A percentile compares a stretch with the other conserved stretches of the same genome.
These are phyloP conservation scores for Biston betularia DNA, from an alignment of 2,888 invertebrate genomes.

Conservation along the genomic window DNA sequence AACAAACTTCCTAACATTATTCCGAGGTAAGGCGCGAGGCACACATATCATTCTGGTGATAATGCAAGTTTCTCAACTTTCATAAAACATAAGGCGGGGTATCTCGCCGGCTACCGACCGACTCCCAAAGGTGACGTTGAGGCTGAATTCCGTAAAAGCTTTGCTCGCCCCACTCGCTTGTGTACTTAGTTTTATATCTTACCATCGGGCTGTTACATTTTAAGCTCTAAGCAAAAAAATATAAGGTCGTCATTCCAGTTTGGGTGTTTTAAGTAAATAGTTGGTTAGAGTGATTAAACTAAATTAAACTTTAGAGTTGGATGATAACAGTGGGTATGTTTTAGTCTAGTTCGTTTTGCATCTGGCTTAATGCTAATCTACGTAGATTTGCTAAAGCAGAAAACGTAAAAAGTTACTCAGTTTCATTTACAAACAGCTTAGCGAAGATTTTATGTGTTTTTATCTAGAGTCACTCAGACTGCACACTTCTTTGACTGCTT, in stretches of 20 bases:
- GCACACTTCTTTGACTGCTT: too few species aligned
- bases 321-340: conserved; percentile 36
- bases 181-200: conserved; percentile 42
- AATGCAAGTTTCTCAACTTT: conserved; percentile 43
- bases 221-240: conserved; percentile 9
- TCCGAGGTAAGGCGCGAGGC: conserved; percentile 23
- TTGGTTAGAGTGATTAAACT: conserved; percentile 9
- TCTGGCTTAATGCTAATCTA: conserved; percentile 7
- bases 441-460: too few species aligned
- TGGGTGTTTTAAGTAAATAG: conserved; percentile 15
- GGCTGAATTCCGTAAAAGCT: conserved; percentile 63
- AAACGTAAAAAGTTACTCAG: not conserved
- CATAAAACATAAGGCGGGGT: conserved; percentile 39
- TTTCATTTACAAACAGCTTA: too few species aligned
- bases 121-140: conserved; percentile 57
- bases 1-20: conserved; percentile 30
- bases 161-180: conserved; percentile 41
- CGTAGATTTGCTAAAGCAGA: not conserved
- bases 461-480: too few species aligned
- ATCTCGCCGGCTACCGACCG: conserved; percentile 28
- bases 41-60: conserved; percentile 38
- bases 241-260: conserved; percentile 37
- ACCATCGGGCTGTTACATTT: conserved; percentile 18
- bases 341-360: conserved; percentile 20
- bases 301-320: conserved; percentile 39